Evolutionary conservation across 2,797 vertebrate genomes (phyloP).

Genomic region (Sebastes hubbsi): DNA sequence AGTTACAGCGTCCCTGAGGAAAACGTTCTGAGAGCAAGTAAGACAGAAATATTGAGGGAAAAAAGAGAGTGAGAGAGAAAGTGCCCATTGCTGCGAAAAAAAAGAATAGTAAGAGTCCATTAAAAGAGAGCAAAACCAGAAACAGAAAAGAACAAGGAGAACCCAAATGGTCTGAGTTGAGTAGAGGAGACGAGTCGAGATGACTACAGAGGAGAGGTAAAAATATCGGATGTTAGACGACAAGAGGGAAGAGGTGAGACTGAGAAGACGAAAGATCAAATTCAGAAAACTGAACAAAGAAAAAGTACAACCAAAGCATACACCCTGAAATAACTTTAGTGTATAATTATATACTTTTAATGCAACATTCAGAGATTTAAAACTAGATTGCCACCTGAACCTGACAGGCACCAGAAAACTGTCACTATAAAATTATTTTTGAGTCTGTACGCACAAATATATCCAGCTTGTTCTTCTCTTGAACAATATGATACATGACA

Average conservation of each 20-base stretch:
- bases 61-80: not conserved
- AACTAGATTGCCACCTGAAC: not conserved
- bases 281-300: not conserved
- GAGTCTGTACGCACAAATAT: not conserved
- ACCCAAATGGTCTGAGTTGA: conserved; percentile 1
- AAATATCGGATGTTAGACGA: conserved; percentile 25
- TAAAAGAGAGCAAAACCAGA: conserved; percentile 29
- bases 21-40: not conserved
- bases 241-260: not conserved
- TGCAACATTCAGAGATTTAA: not conserved
- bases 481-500: not conserved
- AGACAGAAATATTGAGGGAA: conserved; percentile 4
- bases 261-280: not conserved
- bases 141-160: conserved; percentile 35
- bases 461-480: not conserved
- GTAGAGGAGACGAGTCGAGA: conserved; percentile 15
- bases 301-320: not conserved
- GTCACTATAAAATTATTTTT: not conserved
- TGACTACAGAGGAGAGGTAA: conserved; percentile 28
- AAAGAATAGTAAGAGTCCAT: conserved; percentile 14
- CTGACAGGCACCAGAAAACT: not conserved
- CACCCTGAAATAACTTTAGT: not conserved
- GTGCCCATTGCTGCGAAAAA: conserved; percentile 1
- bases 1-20: conserved; percentile 16
- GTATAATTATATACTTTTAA: not conserved